These are phyloP conservation scores for Xestia xanthographa DNA, from an alignment of 2,888 invertebrate genomes.

Conservation along the genomic window DNA sequence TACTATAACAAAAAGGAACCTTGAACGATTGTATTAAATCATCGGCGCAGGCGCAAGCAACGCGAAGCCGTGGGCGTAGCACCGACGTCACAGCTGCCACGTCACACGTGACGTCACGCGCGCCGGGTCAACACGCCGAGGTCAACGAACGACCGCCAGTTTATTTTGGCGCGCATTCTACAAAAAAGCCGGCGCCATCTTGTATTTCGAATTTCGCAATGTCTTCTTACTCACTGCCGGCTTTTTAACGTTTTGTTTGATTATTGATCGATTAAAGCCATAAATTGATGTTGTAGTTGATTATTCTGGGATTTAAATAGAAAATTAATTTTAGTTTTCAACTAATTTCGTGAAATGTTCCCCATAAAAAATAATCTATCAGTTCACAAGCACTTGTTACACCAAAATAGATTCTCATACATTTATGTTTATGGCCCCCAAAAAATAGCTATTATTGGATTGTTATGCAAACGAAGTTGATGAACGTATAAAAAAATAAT, in stretches of 20 bases:
- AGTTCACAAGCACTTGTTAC: slow-evolving; percentile 6
- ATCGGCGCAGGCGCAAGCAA: slow-evolving; percentile 66
- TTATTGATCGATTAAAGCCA: slow-evolving; percentile 68
- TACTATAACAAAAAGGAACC: slow-evolving; percentile 78
- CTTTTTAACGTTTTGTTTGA: slow-evolving; percentile 59
- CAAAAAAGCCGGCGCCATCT: slow-evolving; percentile 80
- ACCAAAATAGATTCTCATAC: slow-evolving; percentile 50
- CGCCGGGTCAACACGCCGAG: slow-evolving; percentile 76
- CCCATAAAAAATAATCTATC: slow-evolving; percentile 1
- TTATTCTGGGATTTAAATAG: slow-evolving; percentile 39
- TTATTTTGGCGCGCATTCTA: slow-evolving; percentile 85
- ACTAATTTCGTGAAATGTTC: slow-evolving; percentile 18
- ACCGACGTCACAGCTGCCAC: slow-evolving; percentile 79
- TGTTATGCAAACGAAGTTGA: slow-evolving; percentile 62
- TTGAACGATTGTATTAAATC: slow-evolving; percentile 79
- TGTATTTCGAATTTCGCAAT: slow-evolving; percentile 74
- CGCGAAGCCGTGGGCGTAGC: slow-evolving; percentile 70
- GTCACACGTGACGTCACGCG: slow-evolving; percentile 83
- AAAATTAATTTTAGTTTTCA: slow-evolving; percentile 2
- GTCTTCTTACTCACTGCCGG: slow-evolving; percentile 61
- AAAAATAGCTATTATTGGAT: slow-evolving; percentile 48
- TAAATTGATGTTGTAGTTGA: slow-evolving; percentile 67
- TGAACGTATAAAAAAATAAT: slow-evolving; percentile 64
- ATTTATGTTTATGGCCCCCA: slow-evolving; percentile 34
- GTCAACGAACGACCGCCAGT: slow-evolving; percentile 88